Base-by-base conservation (phyloP, 2,113 vertebrate genomes). In the Parotia lawesii region DNA sequence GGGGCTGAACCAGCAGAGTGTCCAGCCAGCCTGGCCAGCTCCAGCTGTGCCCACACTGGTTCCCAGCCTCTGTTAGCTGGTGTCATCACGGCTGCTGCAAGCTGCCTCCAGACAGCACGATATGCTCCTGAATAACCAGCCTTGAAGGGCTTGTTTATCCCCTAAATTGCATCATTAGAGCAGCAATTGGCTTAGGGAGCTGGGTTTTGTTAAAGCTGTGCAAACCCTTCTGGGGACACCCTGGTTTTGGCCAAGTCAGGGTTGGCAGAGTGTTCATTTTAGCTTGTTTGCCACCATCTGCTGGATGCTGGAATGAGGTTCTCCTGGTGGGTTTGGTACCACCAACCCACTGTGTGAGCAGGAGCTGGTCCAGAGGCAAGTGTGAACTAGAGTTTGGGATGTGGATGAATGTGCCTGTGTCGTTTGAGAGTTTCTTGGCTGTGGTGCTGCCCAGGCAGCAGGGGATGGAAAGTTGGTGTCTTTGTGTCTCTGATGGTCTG, bases 141-240 rank as follows among this genome's bases (percentile, higher is more conserved):
- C 72, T 88, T 91, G 48, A 79, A 89, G 90, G 82, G 64, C 54
- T 95, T 87, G 82, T 96, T 96, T 95, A 94, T 94, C 88, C 95
- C 60, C 47, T 93, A 85, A 94, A 93, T 92, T 87, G 79, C 90
- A 96, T 93, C 90, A 66, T 93, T 95, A 90, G 33, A 57, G 14
- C 78, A 65, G 78, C 82, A 93, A 86, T 92, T 92, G 94, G 94
- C 90, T 94, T 93, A 85, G 71, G 58, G 65, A 89, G 62, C 78
- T 48, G 87, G 40, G 45, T 83, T 95, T 89, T 91, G 78, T 93
- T 82, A 82, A 85, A 95, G 87, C 93, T 79, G 25, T 87, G 67
- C 62, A 85, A 94, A 95, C 94, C 87, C 92, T 93, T 76, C 75
- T 47, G 69, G 90, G 90, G 82, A 83, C 3, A 2, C 37, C 75